These are phyloP conservation scores for Scaptomyza polygonia DNA, from an alignment of 2,888 invertebrate species.

Conservation along the genomic window DNA sequence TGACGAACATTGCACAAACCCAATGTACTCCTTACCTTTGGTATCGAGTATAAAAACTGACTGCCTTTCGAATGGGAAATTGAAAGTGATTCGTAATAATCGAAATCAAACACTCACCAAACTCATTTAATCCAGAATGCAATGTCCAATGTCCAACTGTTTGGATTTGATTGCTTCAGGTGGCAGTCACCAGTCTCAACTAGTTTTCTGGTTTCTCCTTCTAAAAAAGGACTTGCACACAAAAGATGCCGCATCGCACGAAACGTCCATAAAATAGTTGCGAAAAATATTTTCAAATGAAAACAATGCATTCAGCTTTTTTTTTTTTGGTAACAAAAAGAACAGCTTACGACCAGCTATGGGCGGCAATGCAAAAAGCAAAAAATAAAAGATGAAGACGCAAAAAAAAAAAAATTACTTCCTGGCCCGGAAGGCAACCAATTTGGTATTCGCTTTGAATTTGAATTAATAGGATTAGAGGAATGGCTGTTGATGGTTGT, in stretches of 20 bases:
- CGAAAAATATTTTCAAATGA: constrained; percentile 66
- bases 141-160: constrained; percentile 15
- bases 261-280: constrained; percentile 57
- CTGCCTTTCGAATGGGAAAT: constrained; percentile 11
- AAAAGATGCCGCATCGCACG: constrained; percentile 41
- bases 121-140: constrained; percentile 38
- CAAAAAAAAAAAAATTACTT: constrained; percentile 16
- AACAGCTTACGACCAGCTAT: constrained; percentile 37
- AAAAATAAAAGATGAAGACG: not conserved
- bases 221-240: constrained; percentile 4
- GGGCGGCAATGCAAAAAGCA: not conserved
- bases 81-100: constrained; percentile 58
- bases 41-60: not conserved
- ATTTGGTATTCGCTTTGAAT: constrained; percentile 64
- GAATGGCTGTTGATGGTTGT: constrained; percentile 45
- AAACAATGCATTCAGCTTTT: constrained; percentile 66
- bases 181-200: constrained; percentile 32
- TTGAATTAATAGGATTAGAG: constrained; percentile 76
- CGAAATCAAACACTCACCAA: constrained; percentile 70
- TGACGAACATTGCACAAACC: no score
- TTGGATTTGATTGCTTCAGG: constrained; percentile 60
- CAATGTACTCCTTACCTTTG: no score
- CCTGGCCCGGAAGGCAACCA: constrained; percentile 21
- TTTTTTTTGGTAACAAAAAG: constrained; percentile 66
- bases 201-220: constrained; percentile 13